Evolutionary conservation across 2,888 invertebrate genomes (phyloP), one percentile per base, ranked within the genome.

Genomic region (Vesta saturnalis): DNA sequence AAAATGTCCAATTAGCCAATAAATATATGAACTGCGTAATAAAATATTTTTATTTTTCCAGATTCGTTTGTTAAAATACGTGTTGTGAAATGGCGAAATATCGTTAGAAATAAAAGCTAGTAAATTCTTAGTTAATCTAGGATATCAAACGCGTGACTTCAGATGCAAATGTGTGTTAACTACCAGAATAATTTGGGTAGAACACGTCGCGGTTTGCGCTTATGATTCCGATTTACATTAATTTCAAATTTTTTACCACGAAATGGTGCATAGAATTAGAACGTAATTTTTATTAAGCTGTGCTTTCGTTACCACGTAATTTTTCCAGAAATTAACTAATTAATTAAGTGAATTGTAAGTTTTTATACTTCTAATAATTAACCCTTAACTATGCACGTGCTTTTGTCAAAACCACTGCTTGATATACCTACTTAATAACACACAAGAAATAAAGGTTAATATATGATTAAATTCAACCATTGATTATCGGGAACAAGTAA

Each of bases 201-300:
- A 83, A 83, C 83, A 83, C 82, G 83, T 84, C 81, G 83, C 84
- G 83, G 83, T 83, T 84, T 81, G 83, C 84, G 83, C 83, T 83
- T 81, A 79, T 83, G 83, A 84, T 84, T 84, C 82, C 81, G 83
- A 84, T 84, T 84, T 83, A 83, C 84, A 84, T 84, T 84, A 83
- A 84, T 83, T 83, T 81, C 82, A 81, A 83, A 83, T 83, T 83
- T 83, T 83, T 84, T 83, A 83, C 74, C 74, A 72, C 68, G 66
- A 73, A 73, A 74, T 70, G 69, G 71, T 73, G 76, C 73, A 63
- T 77, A 74, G 73, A 76, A 64, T 64, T 69, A 64, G 56, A 64
- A 56, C 62, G 63, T 58, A 57, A 39, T 67, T 49, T 66, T 55
- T 67, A 67, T 59, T 63, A 21, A 59, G 63, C 56, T 62, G n/a